phyloP scores from a whole-genome alignment of 1,140 invertebrate species.

The Medauroidea extradentata region DNA sequence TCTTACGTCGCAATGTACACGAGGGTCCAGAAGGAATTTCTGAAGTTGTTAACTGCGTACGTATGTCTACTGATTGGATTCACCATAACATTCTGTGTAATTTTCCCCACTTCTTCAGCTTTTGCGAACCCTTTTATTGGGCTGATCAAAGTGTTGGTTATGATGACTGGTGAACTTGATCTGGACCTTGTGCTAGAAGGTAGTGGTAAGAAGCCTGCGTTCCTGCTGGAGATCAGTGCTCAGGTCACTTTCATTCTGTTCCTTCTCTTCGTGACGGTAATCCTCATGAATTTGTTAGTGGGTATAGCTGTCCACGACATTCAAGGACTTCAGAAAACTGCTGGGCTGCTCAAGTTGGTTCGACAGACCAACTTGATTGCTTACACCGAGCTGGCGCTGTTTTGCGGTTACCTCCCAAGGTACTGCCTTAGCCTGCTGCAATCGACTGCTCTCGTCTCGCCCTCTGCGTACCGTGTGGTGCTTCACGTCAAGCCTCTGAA shows the following conservation, averaged over 20 bases:
- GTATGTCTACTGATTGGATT: conserved; percentile 79
- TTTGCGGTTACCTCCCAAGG: conserved; percentile 62
- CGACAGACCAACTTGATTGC: conserved; percentile 73
- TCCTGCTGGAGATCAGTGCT: conserved; percentile 61
- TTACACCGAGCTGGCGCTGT: conserved; percentile 66
- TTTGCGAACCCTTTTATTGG: conserved; percentile 74
- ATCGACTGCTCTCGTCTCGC: conserved; percentile 67
- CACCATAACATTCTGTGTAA: conserved; percentile 79
- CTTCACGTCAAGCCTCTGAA: conserved; percentile 74
- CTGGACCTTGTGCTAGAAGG: conserved; percentile 59
- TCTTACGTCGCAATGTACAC: conserved; percentile 86
- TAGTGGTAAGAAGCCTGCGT: conserved; percentile 53
- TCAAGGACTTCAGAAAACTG: conserved; percentile 70
- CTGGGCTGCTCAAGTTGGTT: conserved; percentile 67
- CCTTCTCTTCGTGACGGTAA: conserved; percentile 71
- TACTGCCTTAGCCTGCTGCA: conserved; percentile 64
- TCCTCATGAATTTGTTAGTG: conserved; percentile 75
- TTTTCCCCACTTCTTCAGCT: conserved; percentile 72
- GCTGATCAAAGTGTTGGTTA: conserved; percentile 76
- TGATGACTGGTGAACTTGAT: conserved; percentile 85
- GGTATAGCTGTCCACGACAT: conserved; percentile 79
- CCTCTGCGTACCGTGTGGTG: conserved; percentile 69
- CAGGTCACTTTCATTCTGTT: conserved; percentile 70
- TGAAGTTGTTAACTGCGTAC: conserved; percentile 76
- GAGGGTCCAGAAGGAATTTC: conserved; percentile 77